Base-by-base conservation (phyloP, 2,797 vertebrate genomes). In the Microctenopoma stevenorrisi region DNA sequence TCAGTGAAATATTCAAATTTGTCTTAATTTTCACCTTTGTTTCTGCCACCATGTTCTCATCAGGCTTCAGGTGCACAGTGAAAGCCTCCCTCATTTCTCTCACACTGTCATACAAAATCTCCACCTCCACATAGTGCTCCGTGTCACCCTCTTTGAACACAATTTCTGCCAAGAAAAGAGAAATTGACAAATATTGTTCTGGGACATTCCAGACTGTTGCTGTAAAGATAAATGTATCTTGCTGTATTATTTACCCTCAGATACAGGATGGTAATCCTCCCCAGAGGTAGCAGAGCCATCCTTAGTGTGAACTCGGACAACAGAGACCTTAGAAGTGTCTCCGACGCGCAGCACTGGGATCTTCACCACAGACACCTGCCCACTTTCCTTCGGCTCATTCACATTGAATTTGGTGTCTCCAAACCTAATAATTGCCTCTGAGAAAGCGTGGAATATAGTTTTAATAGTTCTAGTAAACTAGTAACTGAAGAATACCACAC, bases 1-100 rank as follows among this genome's bases (percentile, higher is more conserved):
- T 55, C 71, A 68, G 33, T 54, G 94, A 66, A 96, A 91, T 74
- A 60, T 50, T 38, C 1, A 73, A 25, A 61, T 69, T 56, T 43
- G n/a, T 25, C 26, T 38, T 16, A 3, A 58, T 47, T 48, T 52
- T 63, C 73, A 98, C 97, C 96, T 97, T 96, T 8, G 94, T 96
- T 88, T 99, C 97, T 57, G 97, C 97, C 5, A 98, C 88, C 97
- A 98, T 98, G 81, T 98, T 97, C 86, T 98, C 96, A 71, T 98
- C 97, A 0, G 97, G 96, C 61, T 94, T 97, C 68, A 99, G 92
- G 67, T 99, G 97, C 55, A 98, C 93, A 0, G 96, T 98, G 88
- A 99, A 98, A 15, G 97, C 96, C 85, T 99, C 97, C 84, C 97
- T 95, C 97, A 98, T 97, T 78, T 99, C 97, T 81, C 96, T 93